Conservation (phyloP, 2,888 invertebrate genomes). For the Drosophila kokeensis region DNA sequence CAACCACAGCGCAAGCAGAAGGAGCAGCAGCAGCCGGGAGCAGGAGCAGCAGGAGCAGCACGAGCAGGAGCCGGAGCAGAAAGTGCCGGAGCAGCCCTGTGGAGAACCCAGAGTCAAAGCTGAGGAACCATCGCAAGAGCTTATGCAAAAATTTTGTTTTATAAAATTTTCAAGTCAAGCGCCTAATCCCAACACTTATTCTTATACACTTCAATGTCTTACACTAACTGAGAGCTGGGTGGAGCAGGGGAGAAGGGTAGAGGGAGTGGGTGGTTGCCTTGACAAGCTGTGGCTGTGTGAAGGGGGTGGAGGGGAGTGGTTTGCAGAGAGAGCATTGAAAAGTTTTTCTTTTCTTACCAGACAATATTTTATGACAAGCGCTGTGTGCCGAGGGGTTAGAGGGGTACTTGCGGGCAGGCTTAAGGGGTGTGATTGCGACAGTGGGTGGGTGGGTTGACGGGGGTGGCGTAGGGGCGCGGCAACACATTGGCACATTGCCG, state of each 20-base stretch:
- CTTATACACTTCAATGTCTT: slow-evolving; percentile 80
- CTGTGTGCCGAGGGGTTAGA: slow-evolving; percentile 4
- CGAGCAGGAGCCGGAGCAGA: slow-evolving; percentile 5
- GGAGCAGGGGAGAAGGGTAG: neutral
- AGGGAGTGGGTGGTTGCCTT: neutral
- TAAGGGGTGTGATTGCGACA: slow-evolving; percentile 16
- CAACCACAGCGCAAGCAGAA: slow-evolving; percentile 43
- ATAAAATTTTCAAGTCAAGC: slow-evolving; percentile 81
- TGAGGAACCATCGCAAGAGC: slow-evolving; percentile 63
- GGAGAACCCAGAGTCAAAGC: slow-evolving; percentile 5
- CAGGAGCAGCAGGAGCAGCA: neutral
- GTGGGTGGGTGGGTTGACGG: slow-evolving; percentile 18
- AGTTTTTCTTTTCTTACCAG: slow-evolving; percentile 79
- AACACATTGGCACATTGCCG: slow-evolving; percentile 76
- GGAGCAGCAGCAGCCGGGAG: slow-evolving; percentile 39
- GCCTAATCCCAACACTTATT: slow-evolving; percentile 81
- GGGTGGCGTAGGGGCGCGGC: slow-evolving; percentile 49
- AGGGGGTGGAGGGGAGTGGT: neutral
- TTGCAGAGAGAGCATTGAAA: slow-evolving; percentile 59
- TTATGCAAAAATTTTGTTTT: slow-evolving; percentile 81
- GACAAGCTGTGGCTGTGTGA: slow-evolving; percentile 7
- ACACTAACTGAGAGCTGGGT: slow-evolving; percentile 55
- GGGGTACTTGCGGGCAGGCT: neutral
- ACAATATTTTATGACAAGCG: slow-evolving; percentile 80
- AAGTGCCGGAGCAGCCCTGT: slow-evolving; percentile 5